Evolutionary conservation across 2,888 invertebrate species (phyloP).

Genomic region (Plebejus argus): DNA sequence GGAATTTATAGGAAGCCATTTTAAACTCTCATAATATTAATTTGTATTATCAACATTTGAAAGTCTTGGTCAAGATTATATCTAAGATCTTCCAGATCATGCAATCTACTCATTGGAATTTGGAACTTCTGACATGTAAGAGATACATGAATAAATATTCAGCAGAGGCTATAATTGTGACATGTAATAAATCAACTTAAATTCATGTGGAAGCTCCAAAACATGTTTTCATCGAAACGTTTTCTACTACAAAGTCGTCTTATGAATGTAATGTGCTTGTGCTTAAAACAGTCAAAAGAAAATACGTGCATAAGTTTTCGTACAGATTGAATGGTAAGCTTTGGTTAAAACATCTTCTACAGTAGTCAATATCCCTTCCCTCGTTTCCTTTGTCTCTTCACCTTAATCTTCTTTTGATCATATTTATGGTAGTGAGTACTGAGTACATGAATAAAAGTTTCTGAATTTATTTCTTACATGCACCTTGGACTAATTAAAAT

Average conservation of each 20-base stretch:
- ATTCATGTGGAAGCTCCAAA: conserved; percentile 7
- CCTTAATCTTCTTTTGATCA: background rate
- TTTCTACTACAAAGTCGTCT: background rate
- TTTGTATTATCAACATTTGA: background rate
- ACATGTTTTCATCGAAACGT: background rate
- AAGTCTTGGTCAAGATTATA: conserved; percentile 10
- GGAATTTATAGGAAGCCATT: background rate
- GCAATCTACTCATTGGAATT: background rate
- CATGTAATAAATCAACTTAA: background rate
- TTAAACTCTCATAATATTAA: background rate
- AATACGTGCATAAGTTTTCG: conserved; percentile 1
- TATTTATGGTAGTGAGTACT: too few species aligned
- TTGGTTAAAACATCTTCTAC: background rate
- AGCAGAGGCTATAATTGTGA: background rate
- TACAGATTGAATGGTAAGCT: background rate
- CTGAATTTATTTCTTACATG: background rate
- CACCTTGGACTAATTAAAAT: background rate
- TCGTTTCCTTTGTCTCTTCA: background rate
- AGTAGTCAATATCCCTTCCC: background rate
- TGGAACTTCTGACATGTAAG: conserved; percentile 10
- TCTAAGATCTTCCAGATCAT: background rate
- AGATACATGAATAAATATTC: background rate
- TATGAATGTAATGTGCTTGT: conserved; percentile 17
- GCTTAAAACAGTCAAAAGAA: conserved; percentile 6
- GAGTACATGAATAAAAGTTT: background rate